Percentiles rank a stretch among this genome's conserved stretches.
phyloP scores from a whole-genome alignment of 2,888 invertebrate genomes.

The Sussaba pulchella region DNA sequence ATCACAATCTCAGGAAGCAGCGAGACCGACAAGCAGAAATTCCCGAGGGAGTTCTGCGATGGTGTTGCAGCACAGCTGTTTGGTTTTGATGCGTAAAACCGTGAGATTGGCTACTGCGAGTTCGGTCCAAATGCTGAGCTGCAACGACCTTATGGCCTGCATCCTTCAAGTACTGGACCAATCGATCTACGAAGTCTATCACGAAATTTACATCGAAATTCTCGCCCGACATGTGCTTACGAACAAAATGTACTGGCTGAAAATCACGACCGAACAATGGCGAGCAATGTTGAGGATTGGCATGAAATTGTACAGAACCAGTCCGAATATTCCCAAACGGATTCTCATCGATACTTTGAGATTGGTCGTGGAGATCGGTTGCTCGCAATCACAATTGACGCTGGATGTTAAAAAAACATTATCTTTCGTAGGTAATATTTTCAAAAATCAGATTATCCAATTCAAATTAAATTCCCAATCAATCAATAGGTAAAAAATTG shows the following conservation, averaged over 20 bases:
- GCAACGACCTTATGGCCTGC: slow-evolving; percentile 67
- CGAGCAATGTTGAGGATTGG: slow-evolving; percentile 82
- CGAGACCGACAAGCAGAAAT: not conserved
- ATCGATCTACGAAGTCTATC: slow-evolving; percentile 80
- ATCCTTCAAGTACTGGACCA: slow-evolving; percentile 75
- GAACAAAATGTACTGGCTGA: slow-evolving; percentile 85
- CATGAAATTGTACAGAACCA: slow-evolving; percentile 62
- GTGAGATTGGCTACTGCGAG: not conserved
- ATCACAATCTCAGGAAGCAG: not conserved
- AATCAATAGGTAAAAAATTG: too few species aligned
- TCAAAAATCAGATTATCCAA: slow-evolving; percentile 2
- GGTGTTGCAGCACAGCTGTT: not conserved
- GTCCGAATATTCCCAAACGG: slow-evolving; percentile 50
- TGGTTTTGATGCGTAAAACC: not conserved
- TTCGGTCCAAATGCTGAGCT: not conserved
- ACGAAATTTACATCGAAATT: slow-evolving; percentile 86
- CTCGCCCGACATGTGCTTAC: slow-evolving; percentile 86
- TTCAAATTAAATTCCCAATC: slow-evolving; percentile 37
- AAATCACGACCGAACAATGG: slow-evolving; percentile 86
- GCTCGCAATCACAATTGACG: slow-evolving; percentile 74
- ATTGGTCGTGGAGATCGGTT: slow-evolving; percentile 84
- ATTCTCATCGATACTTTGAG: slow-evolving; percentile 74
- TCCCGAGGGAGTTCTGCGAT: too few species aligned
- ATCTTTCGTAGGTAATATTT: slow-evolving; percentile 72
- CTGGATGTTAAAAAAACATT: slow-evolving; percentile 73